A percentile compares a stretch with the other conserved stretches of the same genome.
Evolutionary conservation across 2,797 vertebrate species (phyloP).

Genomic region (Sebastes matsubarae): DNA sequence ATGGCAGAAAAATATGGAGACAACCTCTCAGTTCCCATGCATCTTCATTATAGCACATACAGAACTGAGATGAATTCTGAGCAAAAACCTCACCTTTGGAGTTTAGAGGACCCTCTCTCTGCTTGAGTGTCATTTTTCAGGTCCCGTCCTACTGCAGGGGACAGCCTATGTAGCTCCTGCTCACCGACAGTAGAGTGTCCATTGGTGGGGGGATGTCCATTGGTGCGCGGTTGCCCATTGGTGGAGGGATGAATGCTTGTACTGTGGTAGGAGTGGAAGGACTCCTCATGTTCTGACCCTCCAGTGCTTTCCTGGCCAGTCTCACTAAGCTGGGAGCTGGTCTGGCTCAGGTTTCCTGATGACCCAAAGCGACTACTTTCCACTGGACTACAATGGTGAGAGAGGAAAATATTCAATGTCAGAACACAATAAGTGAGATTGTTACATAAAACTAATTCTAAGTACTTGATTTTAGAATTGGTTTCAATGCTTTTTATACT

Average conservation of each 20-base stretch:
- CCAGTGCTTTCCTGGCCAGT: constrained; percentile 86
- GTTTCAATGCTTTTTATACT: neutral
- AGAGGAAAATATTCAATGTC: constrained; percentile 55
- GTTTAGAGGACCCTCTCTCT: constrained; percentile 69
- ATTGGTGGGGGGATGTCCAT: constrained; percentile 65
- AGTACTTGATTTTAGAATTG: neutral
- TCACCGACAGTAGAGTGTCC: constrained; percentile 58
- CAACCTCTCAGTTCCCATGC: neutral
- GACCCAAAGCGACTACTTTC: constrained; percentile 95
- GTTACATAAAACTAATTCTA: neutral
- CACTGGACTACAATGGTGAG: constrained; percentile 86
- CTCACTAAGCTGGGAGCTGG: constrained; percentile 94
- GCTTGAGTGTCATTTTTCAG: constrained; percentile 56
- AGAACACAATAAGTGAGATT: constrained; percentile 4
- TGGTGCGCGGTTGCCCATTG: constrained; percentile 67
- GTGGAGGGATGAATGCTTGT: constrained; percentile 77
- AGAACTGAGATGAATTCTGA: neutral
- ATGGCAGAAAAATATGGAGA: neutral
- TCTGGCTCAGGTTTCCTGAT: constrained; percentile 95
- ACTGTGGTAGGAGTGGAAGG: constrained; percentile 85
- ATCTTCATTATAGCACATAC: neutral
- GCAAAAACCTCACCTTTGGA: constrained; percentile 66
- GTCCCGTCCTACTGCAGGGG: constrained; percentile 40
- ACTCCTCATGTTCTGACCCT: constrained; percentile 88
- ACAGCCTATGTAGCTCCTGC: constrained; percentile 42